These are phyloP conservation scores for Bombus consobrinus DNA, from an alignment of 1,140 invertebrate genomes.

Conservation along the genomic window DNA sequence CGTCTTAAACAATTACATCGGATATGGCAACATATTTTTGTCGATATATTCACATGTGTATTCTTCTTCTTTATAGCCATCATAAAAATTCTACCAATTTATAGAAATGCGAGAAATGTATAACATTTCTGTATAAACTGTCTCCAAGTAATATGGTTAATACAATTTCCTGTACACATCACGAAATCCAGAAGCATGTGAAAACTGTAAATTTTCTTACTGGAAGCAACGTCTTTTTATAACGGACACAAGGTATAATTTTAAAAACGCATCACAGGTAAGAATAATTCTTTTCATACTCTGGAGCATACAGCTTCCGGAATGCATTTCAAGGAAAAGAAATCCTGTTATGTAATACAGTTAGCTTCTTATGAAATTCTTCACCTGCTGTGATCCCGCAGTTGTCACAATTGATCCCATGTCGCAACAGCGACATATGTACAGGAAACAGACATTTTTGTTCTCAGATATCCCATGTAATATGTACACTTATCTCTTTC, in stretches of 20 bases:
- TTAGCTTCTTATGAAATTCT: conserved; percentile 30
- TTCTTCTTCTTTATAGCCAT: no score
- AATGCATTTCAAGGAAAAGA: neutral
- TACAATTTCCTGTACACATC: neutral
- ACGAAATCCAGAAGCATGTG: neutral
- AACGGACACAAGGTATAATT: neutral
- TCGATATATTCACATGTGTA: no score
- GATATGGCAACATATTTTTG: no score
- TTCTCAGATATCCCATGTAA: neutral
- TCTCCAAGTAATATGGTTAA: neutral
- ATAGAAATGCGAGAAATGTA: no score
- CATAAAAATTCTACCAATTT: no score
- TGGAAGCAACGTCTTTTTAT: neutral
- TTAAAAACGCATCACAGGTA: neutral
- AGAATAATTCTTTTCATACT: neutral
- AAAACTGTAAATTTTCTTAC: neutral
- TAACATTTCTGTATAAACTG: neutral
- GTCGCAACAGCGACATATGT: neutral
- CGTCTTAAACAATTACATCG: neutral
- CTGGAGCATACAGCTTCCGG: conserved; percentile 1
- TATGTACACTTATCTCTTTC: no score
- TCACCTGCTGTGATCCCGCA: conserved; percentile 42
- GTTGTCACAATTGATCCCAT: neutral
- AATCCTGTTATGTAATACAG: conserved; percentile 55
- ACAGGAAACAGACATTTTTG: neutral